Conservation (phyloP, 2,888 invertebrate genomes). For the Hirtodrosophila alboralis region DNA sequence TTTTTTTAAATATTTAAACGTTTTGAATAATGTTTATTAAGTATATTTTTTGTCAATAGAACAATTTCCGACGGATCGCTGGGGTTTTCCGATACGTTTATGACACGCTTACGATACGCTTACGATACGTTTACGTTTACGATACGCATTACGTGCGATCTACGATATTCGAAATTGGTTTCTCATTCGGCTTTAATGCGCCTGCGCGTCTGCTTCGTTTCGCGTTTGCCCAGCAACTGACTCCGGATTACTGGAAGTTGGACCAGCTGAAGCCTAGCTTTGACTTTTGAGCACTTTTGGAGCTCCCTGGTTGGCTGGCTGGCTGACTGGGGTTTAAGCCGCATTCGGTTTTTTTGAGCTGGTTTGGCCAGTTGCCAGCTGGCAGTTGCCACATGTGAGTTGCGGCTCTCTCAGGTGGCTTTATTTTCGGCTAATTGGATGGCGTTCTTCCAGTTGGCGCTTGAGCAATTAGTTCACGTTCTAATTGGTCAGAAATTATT, state of each 20-base stretch:
- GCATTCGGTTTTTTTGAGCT: constrained; percentile 48
- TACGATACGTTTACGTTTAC: constrained; percentile 28
- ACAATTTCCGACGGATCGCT: constrained; percentile 55
- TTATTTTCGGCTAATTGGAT: constrained; percentile 63
- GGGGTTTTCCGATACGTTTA: constrained; percentile 48
- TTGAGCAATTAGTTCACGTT: constrained; percentile 75
- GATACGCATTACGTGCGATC: constrained; percentile 24
- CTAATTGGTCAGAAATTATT: constrained; percentile 78
- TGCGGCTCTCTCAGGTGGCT: constrained; percentile 20
- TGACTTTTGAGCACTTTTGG: constrained; percentile 60
- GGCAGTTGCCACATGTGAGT: constrained; percentile 32
- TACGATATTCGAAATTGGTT: constrained; percentile 47
- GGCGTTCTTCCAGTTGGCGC: constrained; percentile 69
- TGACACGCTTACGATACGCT: neutral
- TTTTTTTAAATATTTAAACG: constrained; percentile 15
- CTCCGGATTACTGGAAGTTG: constrained; percentile 28
- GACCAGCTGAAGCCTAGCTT: constrained; percentile 39
- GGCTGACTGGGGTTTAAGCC: constrained; percentile 22
- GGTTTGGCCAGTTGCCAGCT: constrained; percentile 44
- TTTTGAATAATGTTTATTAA: constrained; percentile 37
- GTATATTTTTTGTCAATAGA: constrained; percentile 6
- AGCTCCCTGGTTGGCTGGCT: constrained; percentile 55
- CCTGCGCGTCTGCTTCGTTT: constrained; percentile 66
- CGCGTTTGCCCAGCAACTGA: constrained; percentile 68
- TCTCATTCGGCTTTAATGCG: constrained; percentile 48